Conservation (phyloP, 92 coral and sea anemone species). For the Palythoa caribaeorum region DNA sequence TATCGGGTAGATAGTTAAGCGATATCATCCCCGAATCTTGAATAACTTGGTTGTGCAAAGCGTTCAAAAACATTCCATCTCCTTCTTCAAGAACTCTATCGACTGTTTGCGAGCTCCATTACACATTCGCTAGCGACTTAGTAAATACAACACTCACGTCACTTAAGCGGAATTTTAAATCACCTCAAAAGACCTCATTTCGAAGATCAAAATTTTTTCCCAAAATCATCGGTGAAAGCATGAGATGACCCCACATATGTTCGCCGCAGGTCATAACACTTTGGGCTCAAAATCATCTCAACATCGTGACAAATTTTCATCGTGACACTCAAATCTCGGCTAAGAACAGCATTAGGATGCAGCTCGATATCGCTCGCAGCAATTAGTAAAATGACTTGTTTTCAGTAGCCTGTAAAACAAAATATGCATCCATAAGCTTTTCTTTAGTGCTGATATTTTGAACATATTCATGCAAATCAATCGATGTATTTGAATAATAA, state of each 20-base stretch:
- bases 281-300: neutral
- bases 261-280: conserved; percentile 19
- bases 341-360: conserved; percentile 28
- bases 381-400: conserved; percentile 11
- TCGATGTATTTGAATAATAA: conserved; percentile 10
- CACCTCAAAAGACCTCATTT: neutral
- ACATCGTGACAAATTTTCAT: conserved; percentile 16
- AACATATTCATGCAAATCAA: conserved; percentile 25
- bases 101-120: conserved; percentile 33
- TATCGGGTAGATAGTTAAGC: conserved; percentile 27
- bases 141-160: conserved; percentile 4
- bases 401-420: conserved; percentile 12
- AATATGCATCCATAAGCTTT: conserved; percentile 15
- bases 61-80: conserved; percentile 29
- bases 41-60: conserved; percentile 40
- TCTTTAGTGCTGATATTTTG: conserved; percentile 23
- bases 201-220: conserved; percentile 10
- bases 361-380: neutral
- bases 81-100: conserved; percentile 32
- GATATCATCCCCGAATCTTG: conserved; percentile 21
- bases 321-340: conserved; percentile 18
- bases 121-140: conserved; percentile 18
- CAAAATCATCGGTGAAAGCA: conserved; percentile 23
- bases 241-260: conserved; percentile 9
- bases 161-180: conserved; percentile 25